Evolutionary conservation across 2,888 invertebrate genomes (phyloP).

Genomic region (Drosophila atripex): DNA sequence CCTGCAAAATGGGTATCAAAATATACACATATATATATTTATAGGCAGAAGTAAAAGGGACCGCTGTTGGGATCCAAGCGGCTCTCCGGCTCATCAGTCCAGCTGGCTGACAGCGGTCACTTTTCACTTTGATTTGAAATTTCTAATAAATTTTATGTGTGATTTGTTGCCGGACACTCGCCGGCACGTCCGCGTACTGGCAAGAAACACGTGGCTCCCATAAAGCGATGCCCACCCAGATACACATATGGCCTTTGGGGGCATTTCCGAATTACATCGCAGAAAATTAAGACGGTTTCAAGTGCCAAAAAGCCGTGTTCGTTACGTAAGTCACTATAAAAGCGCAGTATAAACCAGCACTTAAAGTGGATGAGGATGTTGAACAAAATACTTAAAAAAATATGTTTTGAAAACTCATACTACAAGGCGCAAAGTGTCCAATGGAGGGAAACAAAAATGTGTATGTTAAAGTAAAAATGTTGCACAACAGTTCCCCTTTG

Average conservation of each 20-base stretch:
- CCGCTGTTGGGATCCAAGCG: slow-evolving; percentile 9
- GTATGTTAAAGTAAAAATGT: no score
- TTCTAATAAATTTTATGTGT: slow-evolving; percentile 78
- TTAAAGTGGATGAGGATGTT: background rate
- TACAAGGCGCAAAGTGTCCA: background rate
- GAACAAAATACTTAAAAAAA: background rate
- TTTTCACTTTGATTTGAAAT: slow-evolving; percentile 79
- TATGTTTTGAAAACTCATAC: background rate
- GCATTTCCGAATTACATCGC: slow-evolving; percentile 17
- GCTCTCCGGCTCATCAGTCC: slow-evolving; percentile 5
- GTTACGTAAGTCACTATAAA: background rate
- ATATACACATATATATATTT: slow-evolving; percentile 2
- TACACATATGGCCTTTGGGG: slow-evolving; percentile 64
- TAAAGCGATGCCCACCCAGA: slow-evolving; percentile 68
- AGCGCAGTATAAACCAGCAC: background rate
- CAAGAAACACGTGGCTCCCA: slow-evolving; percentile 62
- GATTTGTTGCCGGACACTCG: slow-evolving; percentile 63
- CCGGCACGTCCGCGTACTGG: slow-evolving; percentile 13
- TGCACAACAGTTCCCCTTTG: background rate
- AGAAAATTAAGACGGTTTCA: slow-evolving; percentile 13
- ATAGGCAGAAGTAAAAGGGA: slow-evolving; percentile 23
- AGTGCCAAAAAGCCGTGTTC: background rate
- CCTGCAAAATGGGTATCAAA: slow-evolving; percentile 30
- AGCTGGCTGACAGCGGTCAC: slow-evolving; percentile 67
- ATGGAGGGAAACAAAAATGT: background rate